Conservation (phyloP, 2,113 vertebrate genomes). For the Capra hircus region DNA sequence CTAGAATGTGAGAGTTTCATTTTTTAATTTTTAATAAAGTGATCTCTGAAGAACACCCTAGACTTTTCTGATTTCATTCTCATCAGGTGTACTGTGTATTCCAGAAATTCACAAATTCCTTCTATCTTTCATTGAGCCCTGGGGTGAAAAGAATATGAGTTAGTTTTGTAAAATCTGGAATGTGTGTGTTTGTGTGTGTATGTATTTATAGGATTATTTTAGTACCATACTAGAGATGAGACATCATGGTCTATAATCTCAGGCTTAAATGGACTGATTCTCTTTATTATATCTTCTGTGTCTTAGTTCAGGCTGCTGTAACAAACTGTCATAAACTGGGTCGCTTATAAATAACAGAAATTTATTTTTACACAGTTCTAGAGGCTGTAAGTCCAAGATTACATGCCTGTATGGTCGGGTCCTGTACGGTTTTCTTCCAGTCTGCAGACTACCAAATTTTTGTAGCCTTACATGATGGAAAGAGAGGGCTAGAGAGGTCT, state of each 20-base stretch:
- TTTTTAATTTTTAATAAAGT: not conserved
- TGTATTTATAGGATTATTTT: constrained; percentile 7
- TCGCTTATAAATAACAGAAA: not conserved
- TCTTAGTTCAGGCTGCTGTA: not conserved
- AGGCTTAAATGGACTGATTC: not conserved
- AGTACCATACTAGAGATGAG: not conserved
- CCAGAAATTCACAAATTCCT: not conserved
- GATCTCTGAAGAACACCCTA: not conserved
- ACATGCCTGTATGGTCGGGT: not conserved
- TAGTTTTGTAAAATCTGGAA: not conserved
- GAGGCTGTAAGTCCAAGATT: not conserved
- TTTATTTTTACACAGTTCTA: not conserved
- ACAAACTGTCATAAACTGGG: not conserved
- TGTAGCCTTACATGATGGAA: not conserved
- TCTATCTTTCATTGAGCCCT: not conserved
- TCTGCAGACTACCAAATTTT: not conserved
- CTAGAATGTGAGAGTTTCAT: not conserved
- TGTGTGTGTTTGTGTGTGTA: not conserved
- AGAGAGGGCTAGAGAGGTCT: not conserved
- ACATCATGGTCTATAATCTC: not conserved
- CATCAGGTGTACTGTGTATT: not conserved
- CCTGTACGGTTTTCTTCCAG: not conserved
- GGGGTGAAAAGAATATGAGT: not conserved
- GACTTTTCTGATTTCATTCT: not conserved
- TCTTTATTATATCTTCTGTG: not conserved